These are phyloP conservation scores for Pimpla rufipes DNA, from an alignment of 2,888 invertebrate species.

Conservation along the genomic window DNA sequence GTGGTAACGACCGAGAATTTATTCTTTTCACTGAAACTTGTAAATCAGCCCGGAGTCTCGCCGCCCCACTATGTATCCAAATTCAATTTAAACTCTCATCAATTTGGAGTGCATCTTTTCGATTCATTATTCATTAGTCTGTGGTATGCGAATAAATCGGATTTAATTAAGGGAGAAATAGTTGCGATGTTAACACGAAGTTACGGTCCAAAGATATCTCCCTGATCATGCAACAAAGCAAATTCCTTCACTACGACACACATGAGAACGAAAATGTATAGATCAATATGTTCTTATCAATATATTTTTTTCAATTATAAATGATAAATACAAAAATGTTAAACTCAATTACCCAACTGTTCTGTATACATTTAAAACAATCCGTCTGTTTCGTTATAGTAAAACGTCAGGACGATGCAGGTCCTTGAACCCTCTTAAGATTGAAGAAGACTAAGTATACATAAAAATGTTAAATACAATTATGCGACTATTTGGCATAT, in stretches of 20 bases:
- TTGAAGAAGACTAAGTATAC: neutral
- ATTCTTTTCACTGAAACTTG: conserved; percentile 56
- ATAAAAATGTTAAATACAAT: no score
- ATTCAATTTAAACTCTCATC: conserved; percentile 21
- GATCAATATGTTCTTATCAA: no score
- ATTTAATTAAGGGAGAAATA: neutral
- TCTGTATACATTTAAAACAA: no score
- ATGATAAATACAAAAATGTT: neutral
- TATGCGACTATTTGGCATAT: no score
- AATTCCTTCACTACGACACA: no score
- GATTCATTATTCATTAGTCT: neutral
- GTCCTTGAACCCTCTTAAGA: neutral
- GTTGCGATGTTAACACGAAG: neutral
- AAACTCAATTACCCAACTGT: no score
- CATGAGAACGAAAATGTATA: no score
- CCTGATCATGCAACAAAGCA: neutral
- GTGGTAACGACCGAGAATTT: conserved; percentile 64
- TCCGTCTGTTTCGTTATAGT: no score
- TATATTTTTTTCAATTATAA: no score
- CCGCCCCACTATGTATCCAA: conserved; percentile 6
- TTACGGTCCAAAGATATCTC: neutral
- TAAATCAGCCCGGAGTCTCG: conserved; percentile 41
- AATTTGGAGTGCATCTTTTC: neutral
- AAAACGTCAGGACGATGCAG: neutral
- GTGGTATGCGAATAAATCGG: neutral